These are phyloP conservation scores for Entomyzon cyanotis DNA, from an alignment of 2,113 vertebrate species.

Conservation along the genomic window DNA sequence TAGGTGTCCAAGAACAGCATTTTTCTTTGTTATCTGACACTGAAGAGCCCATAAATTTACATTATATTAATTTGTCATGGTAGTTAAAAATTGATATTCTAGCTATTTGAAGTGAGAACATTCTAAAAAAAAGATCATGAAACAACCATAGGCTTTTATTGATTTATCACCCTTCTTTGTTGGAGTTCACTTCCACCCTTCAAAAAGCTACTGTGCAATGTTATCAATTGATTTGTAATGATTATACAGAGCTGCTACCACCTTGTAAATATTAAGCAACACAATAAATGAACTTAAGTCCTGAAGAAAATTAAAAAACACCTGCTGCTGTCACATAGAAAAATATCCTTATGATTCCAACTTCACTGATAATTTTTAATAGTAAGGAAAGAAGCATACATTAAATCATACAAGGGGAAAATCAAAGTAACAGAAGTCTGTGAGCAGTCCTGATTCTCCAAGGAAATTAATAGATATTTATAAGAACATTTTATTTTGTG, in stretches of 20 bases:
- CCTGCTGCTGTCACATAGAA: not conserved
- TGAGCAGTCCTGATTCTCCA: not conserved
- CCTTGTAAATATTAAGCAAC: conserved; percentile 2
- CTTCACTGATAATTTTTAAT: not conserved
- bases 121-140: not conserved
- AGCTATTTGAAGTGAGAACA: not conserved
- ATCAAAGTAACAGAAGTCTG: not conserved
- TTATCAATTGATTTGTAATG: conserved; percentile 22
- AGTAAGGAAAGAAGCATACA: not conserved
- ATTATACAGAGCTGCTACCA: not conserved
- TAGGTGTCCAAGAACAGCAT: not conserved
- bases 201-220: not conserved
- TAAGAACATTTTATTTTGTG: not conserved
- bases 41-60: not conserved
- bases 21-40: not conserved
- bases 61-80: not conserved
- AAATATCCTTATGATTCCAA: not conserved
- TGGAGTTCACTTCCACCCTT: not conserved
- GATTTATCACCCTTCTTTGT: not conserved
- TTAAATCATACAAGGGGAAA: not conserved
- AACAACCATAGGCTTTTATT: not conserved
- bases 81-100: not conserved
- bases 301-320: not conserved
- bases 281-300: not conserved
- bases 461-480: conserved; percentile 10